Evolutionary conservation across 2,888 invertebrate genomes (phyloP), one percentile per base, ranked within the genome.

Genomic region (Patella caerulea): DNA sequence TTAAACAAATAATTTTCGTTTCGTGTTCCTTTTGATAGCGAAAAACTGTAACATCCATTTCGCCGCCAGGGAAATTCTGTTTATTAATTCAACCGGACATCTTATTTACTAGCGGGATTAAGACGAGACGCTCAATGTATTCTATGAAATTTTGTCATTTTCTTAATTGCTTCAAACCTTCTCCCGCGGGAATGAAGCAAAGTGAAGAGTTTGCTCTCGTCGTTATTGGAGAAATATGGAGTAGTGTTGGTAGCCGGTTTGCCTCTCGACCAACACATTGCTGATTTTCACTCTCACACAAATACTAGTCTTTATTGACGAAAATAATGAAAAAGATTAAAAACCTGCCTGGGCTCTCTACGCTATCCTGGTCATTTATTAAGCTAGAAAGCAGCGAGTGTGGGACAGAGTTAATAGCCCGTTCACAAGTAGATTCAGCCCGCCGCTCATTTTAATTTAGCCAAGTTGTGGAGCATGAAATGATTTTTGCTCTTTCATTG

Each of bases 391-490:
- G 65, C 65, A 65, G 24, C 24, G 19, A 65, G 65, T 65, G 65
- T 65, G 65, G 19, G 65, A 65, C 65, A 14, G 19, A 19, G 65
- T 65, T 65, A 65, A 65, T 65, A 65, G 65, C 65, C 65, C 65
- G 65, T 65, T 9, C 65, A 12, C 15, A 65, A 24, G 24, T 65
- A 24, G 65, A 24, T 24, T 65, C 65, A 65, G 19, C 55, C 17
- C 45, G 24, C 52, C 53, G 73, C 73, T 54, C 53, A 73, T 73
- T 73, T 73, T 55, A 73, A 73, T 73, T 73, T 73, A 73, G 52
- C 73, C 55, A 19, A 53, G 52, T 73, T 53, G 73, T 54, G 53
- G 73, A 73, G 54, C 73, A 55, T 73, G 73, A 73, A 73, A 73
- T 73, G 73, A 55, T 73, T 73, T 73, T 73, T 53, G 73, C 55